phyloP scores from a whole-genome alignment of 1,140 invertebrate species.

The Dermatophagoides farinae region DNA sequence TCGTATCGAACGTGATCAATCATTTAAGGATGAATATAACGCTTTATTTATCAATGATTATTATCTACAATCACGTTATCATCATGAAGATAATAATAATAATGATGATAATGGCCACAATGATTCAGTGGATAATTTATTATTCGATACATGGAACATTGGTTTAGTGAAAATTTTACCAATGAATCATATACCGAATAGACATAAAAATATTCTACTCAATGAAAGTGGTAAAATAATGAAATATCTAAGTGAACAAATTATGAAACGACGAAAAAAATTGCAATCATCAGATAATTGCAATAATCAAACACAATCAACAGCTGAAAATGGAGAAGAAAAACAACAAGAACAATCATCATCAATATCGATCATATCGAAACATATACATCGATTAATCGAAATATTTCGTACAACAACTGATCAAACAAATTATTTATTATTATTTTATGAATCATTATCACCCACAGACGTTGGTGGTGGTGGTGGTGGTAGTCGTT shows the following conservation, averaged over 20 bases:
- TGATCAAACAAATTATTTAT: neutral
- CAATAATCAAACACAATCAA: no score
- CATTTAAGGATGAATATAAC: neutral
- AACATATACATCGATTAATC: neutral
- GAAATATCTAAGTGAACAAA: neutral
- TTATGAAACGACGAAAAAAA: neutral
- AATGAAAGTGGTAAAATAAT: neutral
- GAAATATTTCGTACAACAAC: neutral
- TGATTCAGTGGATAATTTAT: no score
- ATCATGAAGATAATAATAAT: no score
- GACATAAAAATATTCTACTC: neutral
- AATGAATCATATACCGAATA: neutral
- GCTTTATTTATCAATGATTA: neutral
- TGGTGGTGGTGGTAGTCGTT: neutral
- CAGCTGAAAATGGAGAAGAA: no score
- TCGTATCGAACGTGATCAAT: neutral
- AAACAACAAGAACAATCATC: no score
- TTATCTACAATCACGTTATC: neutral
- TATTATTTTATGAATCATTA: neutral
- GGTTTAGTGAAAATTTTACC: neutral
- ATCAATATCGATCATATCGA: neutral
- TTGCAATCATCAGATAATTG: neutral
- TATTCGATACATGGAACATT: neutral
- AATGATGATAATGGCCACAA: no score
- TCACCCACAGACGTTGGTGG: neutral